A percentile compares a stretch with the other conserved stretches of the same genome.
These are phyloP conservation scores for Probosciger aterrimus DNA, from an alignment of 2,113 vertebrate species.

Conservation along the genomic window DNA sequence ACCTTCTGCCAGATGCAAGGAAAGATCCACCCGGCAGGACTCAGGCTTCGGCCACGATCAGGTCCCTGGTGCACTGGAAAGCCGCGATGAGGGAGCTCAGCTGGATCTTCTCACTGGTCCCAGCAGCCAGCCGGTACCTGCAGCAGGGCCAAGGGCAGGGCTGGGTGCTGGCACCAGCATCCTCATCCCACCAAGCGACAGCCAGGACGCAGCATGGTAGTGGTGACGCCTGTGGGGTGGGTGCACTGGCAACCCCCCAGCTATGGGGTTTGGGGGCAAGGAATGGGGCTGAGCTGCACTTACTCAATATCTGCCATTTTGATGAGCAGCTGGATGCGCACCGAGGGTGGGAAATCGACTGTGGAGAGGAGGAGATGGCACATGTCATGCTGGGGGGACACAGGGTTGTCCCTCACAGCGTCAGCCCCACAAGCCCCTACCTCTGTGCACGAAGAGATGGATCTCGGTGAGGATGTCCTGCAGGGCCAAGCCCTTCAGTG, in stretches of 20 bases:
- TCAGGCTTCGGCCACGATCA: slow-evolving; percentile 86
- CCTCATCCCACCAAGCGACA: background rate
- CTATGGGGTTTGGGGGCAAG: background rate
- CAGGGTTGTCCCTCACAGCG: accelerated
- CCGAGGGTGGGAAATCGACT: slow-evolving; percentile 92
- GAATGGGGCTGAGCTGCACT: slow-evolving; percentile 49
- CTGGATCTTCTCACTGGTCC: slow-evolving; percentile 95
- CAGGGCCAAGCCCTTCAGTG: slow-evolving; percentile 91
- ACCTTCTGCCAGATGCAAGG: background rate
- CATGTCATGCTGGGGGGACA: accelerated
- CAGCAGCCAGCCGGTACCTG: slow-evolving; percentile 90
- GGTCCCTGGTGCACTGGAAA: slow-evolving; percentile 92
- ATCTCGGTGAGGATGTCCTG: slow-evolving; percentile 94
- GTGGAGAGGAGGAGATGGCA: background rate
- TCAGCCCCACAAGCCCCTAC: slow-evolving; percentile 55
- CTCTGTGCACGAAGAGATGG: slow-evolving; percentile 92
- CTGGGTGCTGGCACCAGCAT: background rate
- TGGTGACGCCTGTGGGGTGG: accelerated
- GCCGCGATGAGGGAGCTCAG: slow-evolving; percentile 93
- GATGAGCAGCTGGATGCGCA: slow-evolving; percentile 88
- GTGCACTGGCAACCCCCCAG: background rate
- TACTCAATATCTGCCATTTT: slow-evolving; percentile 95
- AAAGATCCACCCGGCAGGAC: background rate
- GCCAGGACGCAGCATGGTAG: accelerated
- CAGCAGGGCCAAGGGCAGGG: background rate